Evolutionary conservation across 2,888 invertebrate species (phyloP).

Genomic region (Keiferia lycopersicella): DNA sequence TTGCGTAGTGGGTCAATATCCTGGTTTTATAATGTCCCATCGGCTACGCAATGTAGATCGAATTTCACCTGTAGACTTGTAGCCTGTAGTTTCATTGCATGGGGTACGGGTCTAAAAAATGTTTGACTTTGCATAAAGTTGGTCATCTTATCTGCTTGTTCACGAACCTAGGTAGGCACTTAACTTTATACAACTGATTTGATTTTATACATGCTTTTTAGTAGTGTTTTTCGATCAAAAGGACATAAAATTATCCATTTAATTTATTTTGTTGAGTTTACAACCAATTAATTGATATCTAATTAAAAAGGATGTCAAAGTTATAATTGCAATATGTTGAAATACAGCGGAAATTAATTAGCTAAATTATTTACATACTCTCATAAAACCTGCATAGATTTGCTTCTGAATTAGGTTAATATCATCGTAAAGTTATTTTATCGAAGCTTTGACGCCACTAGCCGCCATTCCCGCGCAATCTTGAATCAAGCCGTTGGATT

Average conservation of each 20-base stretch:
- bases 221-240: not conserved
- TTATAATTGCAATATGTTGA: not conserved
- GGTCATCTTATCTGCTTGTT: too few relatives aligned
- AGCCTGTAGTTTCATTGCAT: too few relatives aligned
- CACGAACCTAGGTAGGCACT: too few relatives aligned
- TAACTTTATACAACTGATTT: too few relatives aligned
- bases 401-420: not conserved
- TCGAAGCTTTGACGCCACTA: constrained; percentile 50
- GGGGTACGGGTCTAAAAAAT: too few relatives aligned
- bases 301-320: not conserved
- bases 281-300: not conserved
- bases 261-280: not conserved
- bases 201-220: too few relatives aligned
- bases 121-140: too few relatives aligned
- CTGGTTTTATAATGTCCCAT: too few relatives aligned
- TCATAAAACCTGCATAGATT: not conserved
- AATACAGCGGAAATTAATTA: not conserved
- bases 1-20: too few relatives aligned
- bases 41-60: too few relatives aligned
- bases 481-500: constrained; percentile 75
- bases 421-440: constrained; percentile 29
- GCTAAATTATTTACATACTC: not conserved
- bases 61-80: too few relatives aligned
- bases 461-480: constrained; percentile 62
- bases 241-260: not conserved